phyloP scores from a whole-genome alignment of 2,113 vertebrate genomes.

The Oncorhynchus keta region DNA sequence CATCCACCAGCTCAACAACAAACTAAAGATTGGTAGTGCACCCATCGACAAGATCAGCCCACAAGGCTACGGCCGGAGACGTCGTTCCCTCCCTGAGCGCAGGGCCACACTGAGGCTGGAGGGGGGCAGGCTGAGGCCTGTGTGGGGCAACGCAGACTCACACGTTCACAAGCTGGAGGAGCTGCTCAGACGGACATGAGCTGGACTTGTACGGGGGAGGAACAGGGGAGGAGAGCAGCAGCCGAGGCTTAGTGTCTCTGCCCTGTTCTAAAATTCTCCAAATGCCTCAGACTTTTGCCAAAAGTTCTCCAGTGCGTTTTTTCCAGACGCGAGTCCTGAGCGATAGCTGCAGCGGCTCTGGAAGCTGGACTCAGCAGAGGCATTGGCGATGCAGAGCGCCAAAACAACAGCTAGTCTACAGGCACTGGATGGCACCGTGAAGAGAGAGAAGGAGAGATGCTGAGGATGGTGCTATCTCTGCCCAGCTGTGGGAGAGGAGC shows the following conservation, averaged over 20 bases:
- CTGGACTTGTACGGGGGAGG: conserved; percentile 25
- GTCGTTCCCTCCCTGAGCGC: conserved; percentile 71
- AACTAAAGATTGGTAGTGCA: conserved; percentile 75
- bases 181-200: conserved; percentile 70
- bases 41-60: conserved; percentile 84
- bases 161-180: conserved; percentile 65
- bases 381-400: conserved; percentile 23
- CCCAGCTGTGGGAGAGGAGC: conserved; percentile 38
- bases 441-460: conserved; percentile 15
- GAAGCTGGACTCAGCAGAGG: conserved; percentile 30
- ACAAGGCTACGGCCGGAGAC: conserved; percentile 86
- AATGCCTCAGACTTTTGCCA: conserved; percentile 68
- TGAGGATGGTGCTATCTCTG: conserved; percentile 55
- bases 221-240: conserved; percentile 42
- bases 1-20: conserved; percentile 82
- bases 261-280: conserved; percentile 59
- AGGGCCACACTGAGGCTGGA: conserved; percentile 54
- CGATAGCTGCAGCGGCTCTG: conserved; percentile 42
- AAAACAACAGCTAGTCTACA: conserved; percentile 55
- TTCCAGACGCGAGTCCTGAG: conserved; percentile 56
- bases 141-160: conserved; percentile 61
- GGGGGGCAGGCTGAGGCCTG: conserved; percentile 58
- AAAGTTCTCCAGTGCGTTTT: conserved; percentile 60
- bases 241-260: conserved; percentile 36
- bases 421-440: conserved; percentile 62